Evolutionary conservation across 2,888 invertebrate species (phyloP), one percentile per base, ranked within the genome.

Genomic region (Eudemis profundana): DNA sequence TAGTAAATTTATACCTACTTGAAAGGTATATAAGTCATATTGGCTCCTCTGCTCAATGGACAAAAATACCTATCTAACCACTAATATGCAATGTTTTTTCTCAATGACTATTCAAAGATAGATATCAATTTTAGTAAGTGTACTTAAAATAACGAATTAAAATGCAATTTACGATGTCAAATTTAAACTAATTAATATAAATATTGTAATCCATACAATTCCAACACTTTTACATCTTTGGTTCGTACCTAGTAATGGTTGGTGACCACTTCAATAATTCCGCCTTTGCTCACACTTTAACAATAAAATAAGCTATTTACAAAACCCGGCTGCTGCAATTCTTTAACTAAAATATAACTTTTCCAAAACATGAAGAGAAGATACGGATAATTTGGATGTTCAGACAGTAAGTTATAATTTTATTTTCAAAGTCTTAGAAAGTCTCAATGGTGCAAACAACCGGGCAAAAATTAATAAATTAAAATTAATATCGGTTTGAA

Each of bases 221-320:
- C 87, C 90, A 89, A 89, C 87, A 83, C 87, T 87, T 89, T 88
- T 88, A 90, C 89, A 90, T 91, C 91, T 91, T 91, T 91, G 91
- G 91, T 88, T 85, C 84, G 79, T 87, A 89, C 87, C 89, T 89
- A 88, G 85, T 86, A 85, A 85, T 81, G 83, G 84, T 85, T 86
- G 89, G 85, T 82, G 82, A 84, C 83, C 81, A 83, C 83, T 81
- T 77, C 77, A 68, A 65, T 17, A 71, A 66, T 71, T 71, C 72
- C 67, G 69, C 68, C 68, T 70, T 68, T 59, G 70, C 64, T 65
- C 57, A 47, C 44, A 53, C 44, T 59, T 68, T 29, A 44, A 27
- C 23, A 57, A n/a, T 36, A 64, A 8, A 33, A 42, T 10, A 64
- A 27, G 36, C 57, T 64, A 64, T 64, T 15, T 64, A 64, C 64